Base-by-base conservation (phyloP, 2,797 vertebrate genomes). In the Orientallactaga sibirica region DNA sequence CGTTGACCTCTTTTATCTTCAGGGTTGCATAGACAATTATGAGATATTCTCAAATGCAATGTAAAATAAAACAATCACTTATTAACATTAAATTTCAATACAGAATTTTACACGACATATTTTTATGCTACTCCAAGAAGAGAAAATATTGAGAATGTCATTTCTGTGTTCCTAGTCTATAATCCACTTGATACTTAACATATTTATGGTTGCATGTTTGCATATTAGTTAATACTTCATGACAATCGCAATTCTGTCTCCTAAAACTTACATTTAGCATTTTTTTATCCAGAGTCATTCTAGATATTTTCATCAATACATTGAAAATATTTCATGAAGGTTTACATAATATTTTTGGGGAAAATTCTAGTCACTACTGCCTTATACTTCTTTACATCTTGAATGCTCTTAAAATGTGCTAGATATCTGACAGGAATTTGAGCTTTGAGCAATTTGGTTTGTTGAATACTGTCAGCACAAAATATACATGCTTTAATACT, bases 1-100 rank as follows among this genome's bases (percentile, higher is more conserved):
- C 19, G 83, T 73, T 95, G 4, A 70, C 19, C 14, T 95, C 92
- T 89, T 76, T 93, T 84, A 86, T 79, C 37, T 97, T 80, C 76
- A 90, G 91, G 37, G 73, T 84, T 76, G 75, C 93, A 88, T 25
- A 86, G 71, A 37, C 16, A 93, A 86, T 27, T 73, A 67, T 84
- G 48, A 62, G 25, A 81, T 84, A 86, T 24, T 87, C 62, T 77
- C 27, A 68, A 58, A 7, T 6, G 48, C 6, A 55, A 18, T 68
- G n/a, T 41, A 41, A 70, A 78, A 78, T 91, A 48, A 48, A 48
- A 48, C 48, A 48, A 43, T 73, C 48, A 96, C 33, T 87, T 94
- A 58, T 75, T 88, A 93, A 67, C 74, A 84, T 48, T 80, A 74
- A 92, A 67, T 73, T 78, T 95, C 93, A 90, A 58, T 52, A 77